phyloP scores from a whole-genome alignment of 2,113 vertebrate species.

The Ageneiosus marmoratus region DNA sequence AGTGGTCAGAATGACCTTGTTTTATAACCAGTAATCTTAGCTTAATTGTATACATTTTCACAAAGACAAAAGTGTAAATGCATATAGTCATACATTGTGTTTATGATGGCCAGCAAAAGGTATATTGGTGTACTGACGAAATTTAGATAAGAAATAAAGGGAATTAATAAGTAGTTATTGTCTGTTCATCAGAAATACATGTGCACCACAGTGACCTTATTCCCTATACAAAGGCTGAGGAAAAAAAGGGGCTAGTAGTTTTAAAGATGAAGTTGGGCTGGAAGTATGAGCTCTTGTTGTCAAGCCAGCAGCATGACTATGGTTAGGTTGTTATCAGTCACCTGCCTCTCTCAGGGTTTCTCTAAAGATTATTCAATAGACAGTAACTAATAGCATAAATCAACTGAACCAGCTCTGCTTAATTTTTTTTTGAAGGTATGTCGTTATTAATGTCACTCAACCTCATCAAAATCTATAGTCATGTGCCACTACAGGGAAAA shows the following conservation, averaged over 20 bases:
- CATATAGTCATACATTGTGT: not conserved
- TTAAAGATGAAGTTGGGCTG: not conserved
- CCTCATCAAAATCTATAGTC: not conserved
- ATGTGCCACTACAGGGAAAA: not conserved
- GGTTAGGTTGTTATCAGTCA: not conserved
- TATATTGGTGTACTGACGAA: not conserved
- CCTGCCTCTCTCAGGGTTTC: not conserved
- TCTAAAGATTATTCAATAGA: not conserved
- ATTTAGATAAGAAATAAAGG: too few relatives aligned
- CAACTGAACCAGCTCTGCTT: not conserved
- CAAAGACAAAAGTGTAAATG: not conserved
- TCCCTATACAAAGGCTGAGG: not conserved
- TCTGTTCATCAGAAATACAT: not conserved
- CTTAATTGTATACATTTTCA: not conserved
- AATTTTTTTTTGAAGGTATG: not conserved
- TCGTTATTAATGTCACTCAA: not conserved
- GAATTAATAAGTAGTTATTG: too few relatives aligned
- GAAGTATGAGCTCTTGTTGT: too few relatives aligned
- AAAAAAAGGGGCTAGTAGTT: not conserved
- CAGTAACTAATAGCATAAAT: not conserved
- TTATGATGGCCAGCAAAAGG: not conserved
- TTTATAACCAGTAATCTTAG: too few relatives aligned
- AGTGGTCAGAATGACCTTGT: too few relatives aligned
- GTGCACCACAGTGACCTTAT: not conserved
- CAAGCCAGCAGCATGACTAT: too few relatives aligned